These are phyloP conservation scores for Phalacrocorax brasilianus DNA, from an alignment of 2,113 vertebrate genomes.

Conservation along the genomic window DNA sequence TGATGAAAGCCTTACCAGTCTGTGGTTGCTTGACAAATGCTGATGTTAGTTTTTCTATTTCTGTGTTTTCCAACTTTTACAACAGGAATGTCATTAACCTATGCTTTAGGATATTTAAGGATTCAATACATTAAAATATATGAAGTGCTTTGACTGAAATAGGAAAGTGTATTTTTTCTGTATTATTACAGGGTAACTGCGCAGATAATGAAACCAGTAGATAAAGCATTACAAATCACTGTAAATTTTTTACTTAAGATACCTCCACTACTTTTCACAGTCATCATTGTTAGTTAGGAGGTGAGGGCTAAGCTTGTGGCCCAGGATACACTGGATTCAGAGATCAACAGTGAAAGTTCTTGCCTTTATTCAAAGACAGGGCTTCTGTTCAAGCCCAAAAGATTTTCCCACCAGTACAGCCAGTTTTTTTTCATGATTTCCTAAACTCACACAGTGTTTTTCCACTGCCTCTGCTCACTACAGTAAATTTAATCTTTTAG, in stretches of 20 bases:
- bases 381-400: neutral
- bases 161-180: neutral
- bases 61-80: neutral
- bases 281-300: neutral
- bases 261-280: neutral
- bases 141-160: neutral
- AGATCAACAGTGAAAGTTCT: neutral
- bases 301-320: neutral
- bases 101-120: slow-evolving; percentile 2
- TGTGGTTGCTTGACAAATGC: neutral
- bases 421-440: neutral
- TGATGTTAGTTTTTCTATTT: neutral
- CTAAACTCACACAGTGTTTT: neutral
- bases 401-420: neutral
- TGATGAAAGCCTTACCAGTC: neutral
- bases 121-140: slow-evolving; percentile 27
- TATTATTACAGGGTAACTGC: neutral
- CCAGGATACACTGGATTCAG: neutral
- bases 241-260: neutral
- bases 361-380: neutral
- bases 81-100: slow-evolving; percentile 33
- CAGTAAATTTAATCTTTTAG: neutral
- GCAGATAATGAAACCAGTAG: neutral
- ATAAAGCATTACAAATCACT: neutral
- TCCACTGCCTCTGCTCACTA: neutral